These are phyloP conservation scores for Bovichtus variegatus DNA, from an alignment of 2,797 vertebrate genomes.

Conservation along the genomic window DNA sequence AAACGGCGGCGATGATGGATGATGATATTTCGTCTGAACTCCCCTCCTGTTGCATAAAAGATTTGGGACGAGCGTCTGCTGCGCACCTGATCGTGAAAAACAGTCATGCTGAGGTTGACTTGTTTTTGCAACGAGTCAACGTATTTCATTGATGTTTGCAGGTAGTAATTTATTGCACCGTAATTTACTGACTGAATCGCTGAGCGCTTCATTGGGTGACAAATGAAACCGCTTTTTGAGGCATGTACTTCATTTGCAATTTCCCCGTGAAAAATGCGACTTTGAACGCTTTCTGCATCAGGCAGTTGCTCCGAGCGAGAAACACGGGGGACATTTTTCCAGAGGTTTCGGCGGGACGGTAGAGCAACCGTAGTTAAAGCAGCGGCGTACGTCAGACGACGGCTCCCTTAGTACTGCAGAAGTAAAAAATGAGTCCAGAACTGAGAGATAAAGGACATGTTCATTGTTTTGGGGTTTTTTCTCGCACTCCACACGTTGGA, in stretches of 20 bases:
- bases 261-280: conserved; percentile 67
- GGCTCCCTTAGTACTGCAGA: background rate
- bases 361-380: conserved; percentile 3
- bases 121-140: conserved; percentile 71
- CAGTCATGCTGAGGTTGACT: conserved; percentile 68
- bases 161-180: conserved; percentile 76
- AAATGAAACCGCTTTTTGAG: conserved; percentile 75
- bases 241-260: conserved; percentile 76
- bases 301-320: conserved; percentile 30
- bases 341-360: conserved; percentile 27
- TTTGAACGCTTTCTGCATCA: conserved; percentile 52
- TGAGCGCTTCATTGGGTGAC: conserved; percentile 74
- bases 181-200: conserved; percentile 74
- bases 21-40: conserved; percentile 32
- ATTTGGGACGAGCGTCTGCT: conserved; percentile 61
- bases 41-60: conserved; percentile 67
- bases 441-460: background rate
- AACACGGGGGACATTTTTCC: conserved; percentile 42
- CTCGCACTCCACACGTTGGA: background rate
- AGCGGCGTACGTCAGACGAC: background rate
- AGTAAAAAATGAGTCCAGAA: background rate
- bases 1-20: conserved; percentile 4
- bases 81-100: conserved; percentile 60
- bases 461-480: background rate
- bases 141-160: conserved; percentile 75